Conservation (phyloP, 2,113 vertebrate species). For the Falcunculus frontatus region DNA sequence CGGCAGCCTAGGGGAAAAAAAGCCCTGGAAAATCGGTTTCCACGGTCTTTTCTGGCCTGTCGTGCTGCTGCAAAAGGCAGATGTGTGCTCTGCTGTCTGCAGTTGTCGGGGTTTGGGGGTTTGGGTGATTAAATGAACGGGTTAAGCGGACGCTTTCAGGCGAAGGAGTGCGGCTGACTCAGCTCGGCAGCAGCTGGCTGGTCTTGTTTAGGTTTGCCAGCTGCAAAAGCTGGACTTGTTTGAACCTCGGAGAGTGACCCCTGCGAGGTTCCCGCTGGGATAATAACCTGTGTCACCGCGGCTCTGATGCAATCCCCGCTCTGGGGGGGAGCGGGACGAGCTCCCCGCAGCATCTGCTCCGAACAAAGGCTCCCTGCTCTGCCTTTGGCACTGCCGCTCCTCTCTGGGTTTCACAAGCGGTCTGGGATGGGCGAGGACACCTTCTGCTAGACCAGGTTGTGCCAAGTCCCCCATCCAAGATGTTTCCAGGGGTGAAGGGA, state of each 20-base stretch:
- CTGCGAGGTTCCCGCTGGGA: not conserved
- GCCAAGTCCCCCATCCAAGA: not conserved
- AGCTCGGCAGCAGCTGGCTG: constrained; percentile 14
- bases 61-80: not conserved
- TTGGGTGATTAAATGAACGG: not conserved
- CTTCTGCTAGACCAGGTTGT: not conserved
- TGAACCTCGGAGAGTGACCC: not conserved
- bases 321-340: not conserved
- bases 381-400: not conserved
- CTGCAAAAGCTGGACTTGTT: constrained; percentile 27
- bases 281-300: not conserved
- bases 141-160: constrained; percentile 3
- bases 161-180: not conserved
- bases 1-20: not conserved
- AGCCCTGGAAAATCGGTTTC: constrained; percentile 3
- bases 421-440: not conserved
- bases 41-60: not conserved
- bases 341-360: not conserved
- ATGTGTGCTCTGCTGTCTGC: not conserved
- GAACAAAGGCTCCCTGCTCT: not conserved
- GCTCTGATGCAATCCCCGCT: not conserved
- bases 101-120: not conserved
- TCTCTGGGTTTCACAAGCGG: not conserved
- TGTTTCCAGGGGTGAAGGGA: not conserved
- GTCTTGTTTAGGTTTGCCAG: constrained; percentile 34